Conservation (phyloP, 2,113 vertebrate species). For the Malurus cyaneus region DNA sequence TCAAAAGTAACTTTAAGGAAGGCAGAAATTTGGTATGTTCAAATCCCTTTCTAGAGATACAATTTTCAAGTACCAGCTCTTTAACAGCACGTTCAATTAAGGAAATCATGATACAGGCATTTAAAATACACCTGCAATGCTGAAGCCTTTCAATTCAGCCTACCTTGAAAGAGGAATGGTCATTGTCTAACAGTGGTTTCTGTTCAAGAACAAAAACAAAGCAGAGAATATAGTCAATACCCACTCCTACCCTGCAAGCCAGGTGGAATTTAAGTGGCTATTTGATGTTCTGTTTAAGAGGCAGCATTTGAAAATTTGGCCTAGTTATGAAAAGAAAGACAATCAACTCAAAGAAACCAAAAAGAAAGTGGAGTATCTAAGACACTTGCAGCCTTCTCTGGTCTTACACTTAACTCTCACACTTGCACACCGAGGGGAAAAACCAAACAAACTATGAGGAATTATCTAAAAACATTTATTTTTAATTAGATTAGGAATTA, state of each 20-base stretch:
- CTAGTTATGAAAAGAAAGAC: conserved; percentile 20
- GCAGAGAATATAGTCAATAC: conserved; percentile 69
- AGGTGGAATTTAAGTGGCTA: conserved; percentile 57
- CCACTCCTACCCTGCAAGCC: conserved; percentile 59
- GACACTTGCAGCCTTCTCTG: not conserved
- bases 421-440: conserved; percentile 9
- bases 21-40: not conserved
- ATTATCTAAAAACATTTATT: conserved; percentile 65
- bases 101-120: conserved; percentile 48
- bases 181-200: conserved; percentile 64
- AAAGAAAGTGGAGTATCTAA: not conserved
- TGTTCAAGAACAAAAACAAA: conserved; percentile 65
- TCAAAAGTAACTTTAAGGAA: conserved; percentile 6
- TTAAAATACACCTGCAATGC: conserved; percentile 44
- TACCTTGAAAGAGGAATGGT: conserved; percentile 67
- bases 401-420: not conserved
- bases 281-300: conserved; percentile 58
- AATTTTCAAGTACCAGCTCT: conserved; percentile 69
- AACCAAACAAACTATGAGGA: conserved; percentile 65
- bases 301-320: conserved; percentile 65
- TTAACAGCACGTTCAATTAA: conserved; percentile 46
- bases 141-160: conserved; percentile 67
- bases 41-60: not conserved
- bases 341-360: not conserved
- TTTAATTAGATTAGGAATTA: conserved; percentile 35